phyloP scores from a whole-genome alignment of 2,113 vertebrate species.

The Clupea harengus region DNA sequence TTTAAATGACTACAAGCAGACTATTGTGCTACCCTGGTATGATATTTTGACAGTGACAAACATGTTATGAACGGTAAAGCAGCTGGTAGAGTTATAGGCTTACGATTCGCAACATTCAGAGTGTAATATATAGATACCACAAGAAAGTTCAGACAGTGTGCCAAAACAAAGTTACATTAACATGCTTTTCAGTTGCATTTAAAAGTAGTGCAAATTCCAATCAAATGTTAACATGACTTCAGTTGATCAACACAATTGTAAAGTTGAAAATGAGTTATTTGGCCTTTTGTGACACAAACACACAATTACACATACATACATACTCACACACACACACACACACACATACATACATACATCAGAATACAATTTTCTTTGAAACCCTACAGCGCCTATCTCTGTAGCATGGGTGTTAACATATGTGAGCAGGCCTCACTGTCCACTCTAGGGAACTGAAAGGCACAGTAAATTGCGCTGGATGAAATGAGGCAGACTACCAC shows the following conservation, averaged over 20 bases:
- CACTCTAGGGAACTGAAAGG: constrained; percentile 43
- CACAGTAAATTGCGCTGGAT: constrained; percentile 42
- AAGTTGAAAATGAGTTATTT: constrained; percentile 16
- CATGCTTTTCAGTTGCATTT: constrained; percentile 38
- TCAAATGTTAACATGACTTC: constrained; percentile 25
- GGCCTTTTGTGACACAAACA: constrained; percentile 23
- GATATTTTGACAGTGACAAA: constrained; percentile 22
- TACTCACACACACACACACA: background rate
- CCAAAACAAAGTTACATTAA: constrained; percentile 39
- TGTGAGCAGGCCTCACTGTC: constrained; percentile 3
- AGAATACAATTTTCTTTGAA: background rate
- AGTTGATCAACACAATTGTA: background rate
- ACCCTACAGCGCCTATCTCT: background rate
- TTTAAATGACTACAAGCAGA: constrained; percentile 33
- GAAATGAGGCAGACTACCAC: constrained; percentile 24
- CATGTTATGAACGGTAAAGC: constrained; percentile 24
- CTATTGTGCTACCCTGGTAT: constrained; percentile 37
- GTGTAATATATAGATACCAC: constrained; percentile 43
- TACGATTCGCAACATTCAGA: constrained; percentile 37
- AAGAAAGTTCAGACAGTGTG: constrained; percentile 8
- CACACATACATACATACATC: background rate
- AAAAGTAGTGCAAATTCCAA: constrained; percentile 30
- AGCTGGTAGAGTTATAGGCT: constrained; percentile 25
- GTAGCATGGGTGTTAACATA: background rate
- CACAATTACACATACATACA: background rate